A percentile compares a stretch with the other conserved stretches of the same genome.
Conservation (phyloP, 2,113 vertebrate species). For the Onychostruthus taczanowskii region DNA sequence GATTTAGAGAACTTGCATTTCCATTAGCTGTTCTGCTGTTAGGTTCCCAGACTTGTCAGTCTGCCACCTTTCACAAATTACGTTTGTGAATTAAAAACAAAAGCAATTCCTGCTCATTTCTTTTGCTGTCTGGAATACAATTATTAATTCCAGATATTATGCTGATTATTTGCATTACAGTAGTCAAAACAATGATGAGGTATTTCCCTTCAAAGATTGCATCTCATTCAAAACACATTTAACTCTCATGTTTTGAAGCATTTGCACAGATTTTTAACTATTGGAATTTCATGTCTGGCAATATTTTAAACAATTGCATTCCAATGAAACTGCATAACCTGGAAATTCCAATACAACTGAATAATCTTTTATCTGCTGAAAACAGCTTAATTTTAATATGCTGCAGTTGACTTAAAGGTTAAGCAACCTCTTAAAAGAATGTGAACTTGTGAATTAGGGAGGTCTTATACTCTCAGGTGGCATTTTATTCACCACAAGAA, state of each 20-base stretch:
- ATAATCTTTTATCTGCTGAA: constrained; percentile 54
- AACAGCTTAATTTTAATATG: constrained; percentile 62
- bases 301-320: constrained; percentile 36
- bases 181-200: constrained; percentile 64
- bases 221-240: constrained; percentile 50
- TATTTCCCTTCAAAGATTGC: constrained; percentile 51
- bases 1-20: constrained; percentile 8
- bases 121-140: constrained; percentile 30
- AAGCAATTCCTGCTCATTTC: constrained; percentile 21
- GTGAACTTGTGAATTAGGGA: constrained; percentile 60
- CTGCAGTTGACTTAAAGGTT: constrained; percentile 64
- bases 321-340: constrained; percentile 29
- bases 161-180: constrained; percentile 48
- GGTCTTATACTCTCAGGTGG: constrained; percentile 48
- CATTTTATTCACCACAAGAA: constrained; percentile 68
- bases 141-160: constrained; percentile 63
- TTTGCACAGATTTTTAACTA: neutral
- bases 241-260: constrained; percentile 14
- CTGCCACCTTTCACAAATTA: constrained; percentile 23
- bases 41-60: constrained; percentile 11
- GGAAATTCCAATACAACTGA: constrained; percentile 33
- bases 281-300: neutral
- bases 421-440: constrained; percentile 70
- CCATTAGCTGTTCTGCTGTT: neutral
- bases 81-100: constrained; percentile 43